Percentiles rank a stretch among this genome's conserved stretches.
phyloP scores from a whole-genome alignment of 2,797 vertebrate genomes.

The Rachycentron canadum region DNA sequence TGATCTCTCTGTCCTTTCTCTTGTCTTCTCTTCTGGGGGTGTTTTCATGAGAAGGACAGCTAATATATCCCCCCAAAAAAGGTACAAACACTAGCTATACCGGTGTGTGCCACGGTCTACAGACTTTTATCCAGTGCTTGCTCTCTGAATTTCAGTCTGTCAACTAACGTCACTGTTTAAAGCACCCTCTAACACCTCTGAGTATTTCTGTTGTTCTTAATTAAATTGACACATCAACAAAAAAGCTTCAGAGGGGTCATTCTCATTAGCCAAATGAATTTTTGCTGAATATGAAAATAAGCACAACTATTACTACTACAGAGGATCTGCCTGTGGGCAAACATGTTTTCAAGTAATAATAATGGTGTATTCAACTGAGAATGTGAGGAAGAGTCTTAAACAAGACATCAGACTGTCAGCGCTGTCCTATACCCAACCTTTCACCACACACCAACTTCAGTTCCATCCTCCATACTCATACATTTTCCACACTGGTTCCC shows the following conservation, averaged over 20 bases:
- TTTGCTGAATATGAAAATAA: neutral
- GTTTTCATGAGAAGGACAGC: slow-evolving; percentile 94
- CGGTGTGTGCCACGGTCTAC: slow-evolving; percentile 61
- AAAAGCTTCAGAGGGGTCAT: neutral
- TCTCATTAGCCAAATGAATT: neutral
- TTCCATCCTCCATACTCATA: slow-evolving; percentile 53
- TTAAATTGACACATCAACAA: neutral
- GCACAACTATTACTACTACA: neutral
- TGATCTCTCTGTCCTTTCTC: slow-evolving; percentile 87
- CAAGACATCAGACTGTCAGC: slow-evolving; percentile 23
- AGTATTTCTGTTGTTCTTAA: slow-evolving; percentile 35
- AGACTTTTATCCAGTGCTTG: slow-evolving; percentile 62
- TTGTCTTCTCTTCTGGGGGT: slow-evolving; percentile 86
- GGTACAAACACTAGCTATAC: slow-evolving; percentile 85
- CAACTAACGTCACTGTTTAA: slow-evolving; percentile 63
- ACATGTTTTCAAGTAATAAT: neutral
- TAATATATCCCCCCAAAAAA: slow-evolving; percentile 95
- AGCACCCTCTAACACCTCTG: slow-evolving; percentile 51
- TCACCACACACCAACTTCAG: slow-evolving; percentile 51
- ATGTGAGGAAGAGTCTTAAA: slow-evolving; percentile 24
- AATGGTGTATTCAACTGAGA: neutral
- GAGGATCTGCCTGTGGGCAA: neutral
- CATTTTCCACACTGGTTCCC: slow-evolving; percentile 62
- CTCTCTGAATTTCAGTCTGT: slow-evolving; percentile 51
- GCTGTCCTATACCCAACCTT: slow-evolving; percentile 37